Evolutionary conservation across 1,140 invertebrate species (phyloP).

Genomic region (Calephelis nemesis): DNA sequence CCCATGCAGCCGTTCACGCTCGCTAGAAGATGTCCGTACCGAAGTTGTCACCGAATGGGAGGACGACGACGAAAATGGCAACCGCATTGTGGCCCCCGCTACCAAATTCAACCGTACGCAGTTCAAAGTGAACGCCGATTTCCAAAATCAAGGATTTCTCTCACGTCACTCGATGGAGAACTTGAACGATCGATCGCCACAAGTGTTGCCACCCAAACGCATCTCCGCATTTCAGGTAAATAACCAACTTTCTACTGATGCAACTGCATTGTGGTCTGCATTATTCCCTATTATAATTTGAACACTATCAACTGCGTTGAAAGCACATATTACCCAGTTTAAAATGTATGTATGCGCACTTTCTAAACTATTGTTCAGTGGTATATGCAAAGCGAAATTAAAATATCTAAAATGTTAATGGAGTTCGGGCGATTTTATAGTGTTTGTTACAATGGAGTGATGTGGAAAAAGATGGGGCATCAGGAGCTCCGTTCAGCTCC

Average conservation of each 20-base stretch:
- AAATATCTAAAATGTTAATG: constrained; percentile 12
- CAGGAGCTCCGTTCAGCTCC: constrained; percentile 64
- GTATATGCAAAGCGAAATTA: constrained; percentile 54
- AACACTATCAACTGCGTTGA: neutral
- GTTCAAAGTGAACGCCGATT: constrained; percentile 50
- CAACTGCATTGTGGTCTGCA: constrained; percentile 23
- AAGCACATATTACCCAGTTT: constrained; percentile 3
- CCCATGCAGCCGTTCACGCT: constrained; percentile 82
- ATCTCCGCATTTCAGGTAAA: constrained; percentile 72
- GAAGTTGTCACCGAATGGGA: constrained; percentile 84
- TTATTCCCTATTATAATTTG: neutral
- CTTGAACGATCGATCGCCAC: constrained; percentile 77
- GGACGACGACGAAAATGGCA: constrained; percentile 81
- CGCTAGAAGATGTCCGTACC: constrained; percentile 84
- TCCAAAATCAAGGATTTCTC: constrained; percentile 67
- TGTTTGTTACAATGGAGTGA: constrained; percentile 37
- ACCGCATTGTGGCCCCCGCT: constrained; percentile 76
- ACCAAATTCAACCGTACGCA: constrained; percentile 65
- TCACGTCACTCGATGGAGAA: constrained; percentile 85
- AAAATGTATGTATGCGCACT: constrained; percentile 59
- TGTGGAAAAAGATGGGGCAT: constrained; percentile 44
- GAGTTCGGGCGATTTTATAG: constrained; percentile 40
- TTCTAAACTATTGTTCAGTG: constrained; percentile 56
- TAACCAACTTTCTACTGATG: constrained; percentile 58
- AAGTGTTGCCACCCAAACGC: constrained; percentile 65